phyloP scores from a whole-genome alignment of 2,888 invertebrate genomes.

The Tinea semifulvella region DNA sequence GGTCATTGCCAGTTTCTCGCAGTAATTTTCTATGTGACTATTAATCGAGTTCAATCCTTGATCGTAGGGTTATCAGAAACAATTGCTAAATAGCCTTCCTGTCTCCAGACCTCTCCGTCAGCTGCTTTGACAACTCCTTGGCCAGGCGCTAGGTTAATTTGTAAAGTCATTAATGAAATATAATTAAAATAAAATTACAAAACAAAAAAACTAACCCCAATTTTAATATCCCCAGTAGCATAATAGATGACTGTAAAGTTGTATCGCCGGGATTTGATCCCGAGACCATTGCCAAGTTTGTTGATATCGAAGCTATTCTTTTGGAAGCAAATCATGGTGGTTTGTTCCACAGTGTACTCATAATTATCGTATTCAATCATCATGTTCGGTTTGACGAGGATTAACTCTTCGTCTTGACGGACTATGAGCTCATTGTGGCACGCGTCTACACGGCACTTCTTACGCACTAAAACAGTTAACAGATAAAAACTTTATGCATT shows the following conservation, averaged over 20 bases:
- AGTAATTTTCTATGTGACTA: no score
- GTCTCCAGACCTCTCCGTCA: no score
- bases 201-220: conserved; percentile 71
- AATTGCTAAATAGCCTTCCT: no score
- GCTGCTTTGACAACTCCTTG: no score
- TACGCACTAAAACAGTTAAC: conserved; percentile 60
- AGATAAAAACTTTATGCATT: no score
- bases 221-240: conserved; percentile 72
- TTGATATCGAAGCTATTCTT: conserved; percentile 73
- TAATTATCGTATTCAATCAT: conserved; percentile 75
- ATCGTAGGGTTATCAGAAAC: no score
- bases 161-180: no score
- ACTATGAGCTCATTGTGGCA: conserved; percentile 74
- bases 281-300: conserved; percentile 73
- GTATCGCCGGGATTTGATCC: conserved; percentile 74
- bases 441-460: conserved; percentile 67
- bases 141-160: no score
- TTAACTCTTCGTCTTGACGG: conserved; percentile 64
- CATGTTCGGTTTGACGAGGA: conserved; percentile 70
- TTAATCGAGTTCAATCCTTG: no score
- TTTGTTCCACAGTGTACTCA: conserved; percentile 67
- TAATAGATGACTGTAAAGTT: conserved; percentile 80
- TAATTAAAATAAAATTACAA: no score
- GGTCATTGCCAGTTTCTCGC: no score
- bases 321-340: conserved; percentile 67